A percentile compares a stretch with the other conserved stretches of the same genome.
Conservation (phyloP, 2,797 vertebrate species). For the Craterocephalus amniculus region DNA sequence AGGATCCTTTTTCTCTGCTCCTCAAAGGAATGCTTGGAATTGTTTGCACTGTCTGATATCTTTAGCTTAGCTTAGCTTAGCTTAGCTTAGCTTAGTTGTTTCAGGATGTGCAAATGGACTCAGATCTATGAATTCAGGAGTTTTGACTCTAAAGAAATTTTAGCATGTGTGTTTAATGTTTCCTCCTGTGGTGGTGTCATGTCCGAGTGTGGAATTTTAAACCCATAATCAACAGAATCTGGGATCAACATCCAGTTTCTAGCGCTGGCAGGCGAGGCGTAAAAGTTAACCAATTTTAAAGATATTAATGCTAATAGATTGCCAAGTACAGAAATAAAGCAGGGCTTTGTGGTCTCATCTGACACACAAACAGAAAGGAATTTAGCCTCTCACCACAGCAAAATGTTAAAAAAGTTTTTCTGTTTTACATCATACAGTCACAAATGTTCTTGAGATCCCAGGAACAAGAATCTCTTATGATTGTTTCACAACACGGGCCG, state of each 20-base stretch:
- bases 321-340: conserved; percentile 64
- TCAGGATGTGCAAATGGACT: conserved; percentile 34
- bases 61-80: conserved; percentile 33
- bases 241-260: conserved; percentile 36
- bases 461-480: conserved; percentile 33
- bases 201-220: conserved; percentile 27
- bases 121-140: conserved; percentile 1
- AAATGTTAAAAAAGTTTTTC: conserved; percentile 25
- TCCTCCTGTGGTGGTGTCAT: not conserved
- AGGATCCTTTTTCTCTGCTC: conserved; percentile 62
- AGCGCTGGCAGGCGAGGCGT: conserved; percentile 20
- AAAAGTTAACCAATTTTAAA: conserved; percentile 41
- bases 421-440: conserved; percentile 53
- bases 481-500: conserved; percentile 31
- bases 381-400: conserved; percentile 30
- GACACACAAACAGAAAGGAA: conserved; percentile 48
- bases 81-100: conserved; percentile 21
- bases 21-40: conserved; percentile 72
- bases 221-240: conserved; percentile 51
- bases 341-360: conserved; percentile 47
- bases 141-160: conserved; percentile 23
- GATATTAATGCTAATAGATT: conserved; percentile 53
- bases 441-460: conserved; percentile 43
- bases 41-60: conserved; percentile 75
- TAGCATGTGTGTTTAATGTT: conserved; percentile 35